phyloP scores from a whole-genome alignment of 2,113 vertebrate genomes.

The Saguinus midas region DNA sequence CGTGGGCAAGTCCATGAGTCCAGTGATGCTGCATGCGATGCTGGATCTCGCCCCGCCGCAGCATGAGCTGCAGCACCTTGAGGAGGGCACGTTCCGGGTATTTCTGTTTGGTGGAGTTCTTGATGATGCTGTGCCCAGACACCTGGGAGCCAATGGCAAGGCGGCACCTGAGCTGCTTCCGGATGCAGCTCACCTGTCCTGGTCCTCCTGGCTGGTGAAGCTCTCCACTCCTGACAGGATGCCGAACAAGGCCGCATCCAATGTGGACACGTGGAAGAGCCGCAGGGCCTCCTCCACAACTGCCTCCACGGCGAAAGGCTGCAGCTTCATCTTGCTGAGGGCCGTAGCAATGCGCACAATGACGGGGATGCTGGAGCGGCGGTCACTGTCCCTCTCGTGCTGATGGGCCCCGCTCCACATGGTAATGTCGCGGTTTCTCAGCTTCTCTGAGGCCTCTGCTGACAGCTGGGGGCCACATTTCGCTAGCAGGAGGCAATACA shows the following conservation, averaged over 20 bases:
- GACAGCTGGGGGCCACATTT: conserved; percentile 96
- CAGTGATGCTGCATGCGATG: conserved; percentile 91
- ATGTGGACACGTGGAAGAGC: conserved; percentile 97
- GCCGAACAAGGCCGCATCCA: conserved; percentile 94
- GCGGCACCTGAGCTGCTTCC: conserved; percentile 97
- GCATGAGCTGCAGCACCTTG: conserved; percentile 97
- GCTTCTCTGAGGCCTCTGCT: conserved; percentile 91
- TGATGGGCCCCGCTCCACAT: conserved; percentile 95
- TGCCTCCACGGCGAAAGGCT: conserved; percentile 92
- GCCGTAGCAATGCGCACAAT: conserved; percentile 93
- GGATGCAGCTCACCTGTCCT: conserved; percentile 96
- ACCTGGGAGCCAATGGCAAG: conserved; percentile 98
- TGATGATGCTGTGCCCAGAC: conserved; percentile 97
- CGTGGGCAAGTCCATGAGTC: rapidly evolving
- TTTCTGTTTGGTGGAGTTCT: conserved; percentile 98
- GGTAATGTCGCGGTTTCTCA: conserved; percentile 96
- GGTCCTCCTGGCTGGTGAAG: conserved; percentile 96
- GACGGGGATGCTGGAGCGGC: conserved; percentile 94
- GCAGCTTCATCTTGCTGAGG: conserved; percentile 96
- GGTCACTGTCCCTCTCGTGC: conserved; percentile 92
- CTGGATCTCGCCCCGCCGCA: conserved; percentile 95
- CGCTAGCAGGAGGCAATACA: conserved; percentile 90
- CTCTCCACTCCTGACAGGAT: conserved; percentile 95
- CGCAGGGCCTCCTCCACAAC: conserved; percentile 95
- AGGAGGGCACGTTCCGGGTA: conserved; percentile 95